Conservation (phyloP, 30 jellyfish, hydroid and myxozoan genomes). For the Aurelia coerulea region DNA sequence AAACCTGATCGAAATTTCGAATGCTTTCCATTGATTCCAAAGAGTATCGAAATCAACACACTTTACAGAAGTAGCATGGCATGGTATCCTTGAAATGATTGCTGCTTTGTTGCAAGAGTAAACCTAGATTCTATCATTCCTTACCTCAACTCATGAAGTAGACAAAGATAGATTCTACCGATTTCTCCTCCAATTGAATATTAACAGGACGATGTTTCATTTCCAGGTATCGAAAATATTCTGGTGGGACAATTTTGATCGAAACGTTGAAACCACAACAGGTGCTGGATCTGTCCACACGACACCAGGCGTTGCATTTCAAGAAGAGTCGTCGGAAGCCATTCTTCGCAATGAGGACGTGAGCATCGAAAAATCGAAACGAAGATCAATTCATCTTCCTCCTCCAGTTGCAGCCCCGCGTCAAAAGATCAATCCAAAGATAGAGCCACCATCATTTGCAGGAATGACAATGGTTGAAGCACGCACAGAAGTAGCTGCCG, state of each 20-base stretch:
- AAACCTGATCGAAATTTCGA: no score
- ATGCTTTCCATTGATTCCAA: no score
- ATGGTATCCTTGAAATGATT: no score
- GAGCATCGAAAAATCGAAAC: constrained; percentile 26
- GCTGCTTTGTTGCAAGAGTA: no score
- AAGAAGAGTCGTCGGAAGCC: constrained; percentile 28
- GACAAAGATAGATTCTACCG: not conserved
- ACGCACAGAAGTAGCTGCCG: not conserved
- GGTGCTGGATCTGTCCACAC: constrained; percentile 49
- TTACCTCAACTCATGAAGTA: no score
- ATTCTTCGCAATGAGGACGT: constrained; percentile 12
- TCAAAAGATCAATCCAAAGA: constrained; percentile 13
- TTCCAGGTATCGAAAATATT: constrained; percentile 19
- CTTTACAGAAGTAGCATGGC: no score
- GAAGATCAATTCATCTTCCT: constrained; percentile 21
- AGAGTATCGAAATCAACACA: no score
- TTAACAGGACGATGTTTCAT: not conserved
- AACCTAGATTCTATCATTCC: no score
- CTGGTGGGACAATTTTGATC: constrained; percentile 66
- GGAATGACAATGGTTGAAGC: not conserved
- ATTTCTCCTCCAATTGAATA: not conserved
- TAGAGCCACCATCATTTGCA: constrained; percentile 44
- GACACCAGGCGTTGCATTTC: constrained; percentile 62
- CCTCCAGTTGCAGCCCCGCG: not conserved
- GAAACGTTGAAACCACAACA: constrained; percentile 28